Percentiles rank a stretch among this genome's conserved stretches.
These are phyloP conservation scores for Campaea margaritaria DNA, from an alignment of 2,888 invertebrate species.

Conservation along the genomic window DNA sequence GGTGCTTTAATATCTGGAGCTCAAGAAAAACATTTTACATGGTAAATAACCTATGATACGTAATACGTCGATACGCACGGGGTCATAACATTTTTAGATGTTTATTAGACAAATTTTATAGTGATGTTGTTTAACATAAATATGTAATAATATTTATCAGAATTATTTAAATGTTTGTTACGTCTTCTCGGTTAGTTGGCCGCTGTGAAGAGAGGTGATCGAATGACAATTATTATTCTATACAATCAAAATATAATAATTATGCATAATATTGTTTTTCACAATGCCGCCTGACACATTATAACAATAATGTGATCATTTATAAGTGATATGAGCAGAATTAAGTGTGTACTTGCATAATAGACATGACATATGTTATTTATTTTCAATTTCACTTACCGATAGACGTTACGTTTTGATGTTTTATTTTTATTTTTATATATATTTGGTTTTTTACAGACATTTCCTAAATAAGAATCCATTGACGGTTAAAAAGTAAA, in stretches of 20 bases:
- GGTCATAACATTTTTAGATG: conserved; percentile 12
- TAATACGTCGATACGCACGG: conserved; percentile 11
- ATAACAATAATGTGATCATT: not conserved
- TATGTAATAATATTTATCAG: conserved; percentile 33
- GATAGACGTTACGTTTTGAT: not conserved
- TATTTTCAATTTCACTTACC: too few species aligned
- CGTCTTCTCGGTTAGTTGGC: conserved; percentile 27
- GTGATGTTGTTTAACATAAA: conserved; percentile 31
- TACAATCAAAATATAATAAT: too few species aligned
- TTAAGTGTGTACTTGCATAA: not conserved
- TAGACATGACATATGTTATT: not conserved
- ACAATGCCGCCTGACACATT: not conserved
- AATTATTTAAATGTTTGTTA: conserved; percentile 39
- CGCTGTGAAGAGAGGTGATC: conserved; percentile 27
- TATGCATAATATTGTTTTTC: not conserved
- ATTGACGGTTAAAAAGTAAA: too few species aligned
- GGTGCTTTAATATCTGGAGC: too few species aligned
- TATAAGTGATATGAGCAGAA: not conserved
- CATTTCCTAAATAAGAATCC: not conserved
- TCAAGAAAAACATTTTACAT: too few species aligned
- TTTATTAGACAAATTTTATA: conserved; percentile 32
- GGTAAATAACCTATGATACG: too few species aligned
- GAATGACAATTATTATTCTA: conserved; percentile 34
- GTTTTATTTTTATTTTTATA: not conserved
- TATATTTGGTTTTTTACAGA: not conserved